phyloP scores from a whole-genome alignment of 2,888 invertebrate genomes.

The Heteropelma amictum region DNA sequence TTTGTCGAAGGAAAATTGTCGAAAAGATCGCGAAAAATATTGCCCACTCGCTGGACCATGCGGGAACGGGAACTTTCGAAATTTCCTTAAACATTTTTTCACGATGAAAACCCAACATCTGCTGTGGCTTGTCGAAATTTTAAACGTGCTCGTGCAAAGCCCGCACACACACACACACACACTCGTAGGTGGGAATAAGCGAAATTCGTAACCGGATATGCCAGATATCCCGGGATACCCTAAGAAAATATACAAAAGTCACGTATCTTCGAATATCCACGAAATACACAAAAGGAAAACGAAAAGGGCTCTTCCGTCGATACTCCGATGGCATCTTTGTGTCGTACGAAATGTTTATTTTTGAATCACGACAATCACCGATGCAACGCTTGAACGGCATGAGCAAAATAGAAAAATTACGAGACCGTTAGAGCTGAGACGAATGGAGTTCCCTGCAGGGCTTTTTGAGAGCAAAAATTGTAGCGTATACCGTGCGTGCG shows the following conservation, averaged over 20 bases:
- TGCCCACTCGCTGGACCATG: too few relatives aligned
- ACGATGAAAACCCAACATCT: too few relatives aligned
- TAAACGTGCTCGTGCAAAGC: neutral
- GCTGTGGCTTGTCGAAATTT: neutral
- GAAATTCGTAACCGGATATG: slow-evolving; percentile 64
- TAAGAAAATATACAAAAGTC: slow-evolving; percentile 66
- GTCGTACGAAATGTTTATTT: slow-evolving; percentile 64
- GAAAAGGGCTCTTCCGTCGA: neutral
- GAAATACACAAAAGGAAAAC: neutral
- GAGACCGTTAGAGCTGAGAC: slow-evolving; percentile 49
- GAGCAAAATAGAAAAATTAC: slow-evolving; percentile 53
- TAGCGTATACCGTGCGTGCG: neutral
- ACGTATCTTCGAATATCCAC: neutral
- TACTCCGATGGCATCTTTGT: slow-evolving; percentile 6
- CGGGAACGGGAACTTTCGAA: too few relatives aligned
- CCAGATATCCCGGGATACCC: slow-evolving; percentile 58
- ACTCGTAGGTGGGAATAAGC: slow-evolving; percentile 41
- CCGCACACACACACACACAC: neutral
- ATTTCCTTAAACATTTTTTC: too few relatives aligned
- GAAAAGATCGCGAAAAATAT: too few relatives aligned
- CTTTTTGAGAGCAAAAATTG: slow-evolving; percentile 17
- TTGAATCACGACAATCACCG: slow-evolving; percentile 62
- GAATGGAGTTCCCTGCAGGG: slow-evolving; percentile 47
- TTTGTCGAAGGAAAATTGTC: too few relatives aligned
- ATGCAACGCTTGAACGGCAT: too few relatives aligned